Percentiles rank a stretch among this genome's conserved stretches.
Conservation (phyloP, 2,888 invertebrate genomes). For the Lepidochrysops patricia region DNA sequence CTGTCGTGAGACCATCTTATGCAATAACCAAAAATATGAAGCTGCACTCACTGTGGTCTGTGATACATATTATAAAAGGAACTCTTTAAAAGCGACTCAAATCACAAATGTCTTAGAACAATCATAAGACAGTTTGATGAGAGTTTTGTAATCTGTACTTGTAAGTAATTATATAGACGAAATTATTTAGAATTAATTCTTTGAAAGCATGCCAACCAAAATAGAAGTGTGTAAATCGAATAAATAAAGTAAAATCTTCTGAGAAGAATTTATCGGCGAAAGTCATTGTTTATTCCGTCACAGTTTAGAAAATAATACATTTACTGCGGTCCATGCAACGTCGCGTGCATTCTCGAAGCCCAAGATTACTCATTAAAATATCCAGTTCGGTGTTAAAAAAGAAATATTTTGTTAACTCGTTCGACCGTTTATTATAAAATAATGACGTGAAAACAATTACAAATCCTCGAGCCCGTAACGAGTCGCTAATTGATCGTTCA, state of each 20-base stretch:
- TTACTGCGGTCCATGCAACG: constrained; percentile 45
- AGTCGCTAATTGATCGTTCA: neutral
- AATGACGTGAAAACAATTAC: neutral
- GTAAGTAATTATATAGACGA: too few species aligned
- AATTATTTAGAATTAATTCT: too few species aligned
- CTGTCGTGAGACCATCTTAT: too few species aligned
- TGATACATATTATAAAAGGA: too few species aligned
- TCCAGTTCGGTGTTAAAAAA: constrained; percentile 5
- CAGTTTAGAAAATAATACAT: constrained; percentile 21
- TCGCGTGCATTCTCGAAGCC: constrained; percentile 36
- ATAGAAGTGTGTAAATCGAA: constrained; percentile 8
- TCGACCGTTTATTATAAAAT: neutral
- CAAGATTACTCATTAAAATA: neutral
- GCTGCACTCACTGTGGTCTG: too few species aligned
- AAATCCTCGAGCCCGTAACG: neutral
- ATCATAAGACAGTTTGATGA: too few species aligned
- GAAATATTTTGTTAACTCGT: constrained; percentile 12
- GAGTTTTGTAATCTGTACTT: too few species aligned
- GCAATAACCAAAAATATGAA: too few species aligned
- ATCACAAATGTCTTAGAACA: too few species aligned
- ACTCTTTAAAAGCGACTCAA: too few species aligned
- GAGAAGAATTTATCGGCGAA: constrained; percentile 16
- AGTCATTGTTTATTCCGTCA: constrained; percentile 13
- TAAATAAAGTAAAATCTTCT: constrained; percentile 7
- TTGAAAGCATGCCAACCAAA: neutral